Conservation (phyloP, 2,888 invertebrate species). For the Argynnis bischoffii region DNA sequence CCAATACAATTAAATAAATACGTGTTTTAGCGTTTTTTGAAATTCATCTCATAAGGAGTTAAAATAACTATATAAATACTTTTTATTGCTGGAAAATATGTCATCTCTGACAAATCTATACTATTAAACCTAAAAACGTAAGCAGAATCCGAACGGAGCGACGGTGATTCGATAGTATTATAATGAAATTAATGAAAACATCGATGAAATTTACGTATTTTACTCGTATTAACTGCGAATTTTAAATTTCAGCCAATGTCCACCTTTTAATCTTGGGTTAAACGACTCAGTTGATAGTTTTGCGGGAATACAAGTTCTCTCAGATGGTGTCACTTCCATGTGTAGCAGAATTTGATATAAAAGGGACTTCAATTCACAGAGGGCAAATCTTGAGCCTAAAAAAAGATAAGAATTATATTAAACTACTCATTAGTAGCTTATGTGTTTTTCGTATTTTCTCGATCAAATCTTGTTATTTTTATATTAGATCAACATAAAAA, state of each 20-base stretch:
- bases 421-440: neutral
- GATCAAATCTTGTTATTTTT: no score
- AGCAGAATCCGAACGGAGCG: no score
- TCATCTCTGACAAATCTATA: no score
- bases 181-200: neutral
- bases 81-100: no score
- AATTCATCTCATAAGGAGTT: no score
- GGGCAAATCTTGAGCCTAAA: conserved; percentile 62
- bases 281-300: conserved; percentile 47
- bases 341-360: conserved; percentile 56
- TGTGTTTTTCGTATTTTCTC: no score
- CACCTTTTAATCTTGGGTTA: conserved; percentile 52
- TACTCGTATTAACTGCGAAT: neutral
- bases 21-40: no score
- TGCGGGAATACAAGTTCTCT: conserved; percentile 51
- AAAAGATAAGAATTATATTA: conserved; percentile 6
- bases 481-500: no score
- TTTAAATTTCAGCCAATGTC: conserved; percentile 55
- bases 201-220: neutral
- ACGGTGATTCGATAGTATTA: no score
- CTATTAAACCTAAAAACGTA: no score
- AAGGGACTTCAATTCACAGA: conserved; percentile 64
- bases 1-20: no score
- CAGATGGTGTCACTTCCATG: conserved; percentile 52
- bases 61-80: no score